Conservation (phyloP, 2,113 vertebrate species). For the Pristiophorus japonicus region DNA sequence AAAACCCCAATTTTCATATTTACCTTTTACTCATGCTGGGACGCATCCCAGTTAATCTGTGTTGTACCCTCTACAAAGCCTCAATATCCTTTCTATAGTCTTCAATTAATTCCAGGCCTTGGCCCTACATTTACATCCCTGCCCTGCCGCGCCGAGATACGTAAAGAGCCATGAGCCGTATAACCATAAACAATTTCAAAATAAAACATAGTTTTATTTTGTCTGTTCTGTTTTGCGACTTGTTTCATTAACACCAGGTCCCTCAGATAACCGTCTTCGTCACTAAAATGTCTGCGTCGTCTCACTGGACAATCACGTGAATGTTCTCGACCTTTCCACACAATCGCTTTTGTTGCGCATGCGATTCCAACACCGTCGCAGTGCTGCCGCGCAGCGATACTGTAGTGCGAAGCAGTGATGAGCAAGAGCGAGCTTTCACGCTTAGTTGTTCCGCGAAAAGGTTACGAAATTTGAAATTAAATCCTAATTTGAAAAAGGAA, state of each 20-base stretch:
- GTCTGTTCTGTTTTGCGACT: too few species aligned
- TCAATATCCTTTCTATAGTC: background rate
- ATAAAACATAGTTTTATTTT: background rate
- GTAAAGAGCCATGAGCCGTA: background rate
- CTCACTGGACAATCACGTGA: background rate
- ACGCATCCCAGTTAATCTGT: background rate
- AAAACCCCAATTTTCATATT: background rate
- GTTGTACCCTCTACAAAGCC: background rate
- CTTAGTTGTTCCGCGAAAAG: background rate
- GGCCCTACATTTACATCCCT: background rate
- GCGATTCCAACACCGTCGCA: background rate
- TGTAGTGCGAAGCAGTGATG: too few species aligned
- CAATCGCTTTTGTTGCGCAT: slow-evolving; percentile 8
- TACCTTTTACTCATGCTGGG: background rate
- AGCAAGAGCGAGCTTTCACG: background rate
- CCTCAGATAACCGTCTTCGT: background rate
- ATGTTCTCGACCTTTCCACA: slow-evolving; percentile 15
- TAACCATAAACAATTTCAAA: background rate
- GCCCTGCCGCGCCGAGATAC: background rate
- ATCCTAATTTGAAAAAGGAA: background rate
- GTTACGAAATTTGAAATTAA: background rate
- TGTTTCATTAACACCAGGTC: background rate
- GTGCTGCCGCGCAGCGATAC: background rate
- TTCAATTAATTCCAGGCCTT: background rate
- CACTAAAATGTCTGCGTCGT: background rate